Base-by-base conservation (phyloP, 2,797 vertebrate genomes). In the Coluber constrictor region DNA sequence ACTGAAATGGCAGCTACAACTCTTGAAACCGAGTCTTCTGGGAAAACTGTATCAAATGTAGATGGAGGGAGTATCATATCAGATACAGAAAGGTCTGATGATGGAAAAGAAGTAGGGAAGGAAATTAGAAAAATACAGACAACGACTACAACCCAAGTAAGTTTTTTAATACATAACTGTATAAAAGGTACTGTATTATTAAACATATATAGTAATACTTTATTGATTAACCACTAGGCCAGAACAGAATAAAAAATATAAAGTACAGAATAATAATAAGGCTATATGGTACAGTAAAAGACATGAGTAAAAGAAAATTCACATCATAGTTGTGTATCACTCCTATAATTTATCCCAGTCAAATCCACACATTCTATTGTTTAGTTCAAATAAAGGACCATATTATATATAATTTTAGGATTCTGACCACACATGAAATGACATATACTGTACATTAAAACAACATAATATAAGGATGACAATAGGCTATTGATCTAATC, bases 41-140 rank as follows among this genome's bases (percentile, higher is more conserved):
- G 96, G 87, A 99, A 98, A 97, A 93, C 98, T 94, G 97, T 98
- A 2, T 98, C 98, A 91, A 99, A 97, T 93, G 96, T 97, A 51
- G 99, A 99, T 93, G 98, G 98, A 32, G 98, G 98, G 96, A 99
- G 99, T 97, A 98, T 98, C 92, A 98, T 98, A 92, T 99, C 99
- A 59, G 99, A 99, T 94, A 99, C 99, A 0, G 99, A 99, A 97
- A 98, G 99, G 96, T 99, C 99, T 0, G 99, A 99, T 55, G 99
- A 99, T 94, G 99, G 99, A 91, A 99, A 99, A 94, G 99, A 99
- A 92, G 95, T 97, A 90, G 98, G 98, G 94, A 99, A 99, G 95
- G 99, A 99, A 96, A 98, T 98, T 93, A 98, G 99, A 97, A 99
- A 99, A 97, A 99, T 99, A 95, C 99, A 99, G 95, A 99, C 99